Conservation (phyloP, 2,888 invertebrate species). For the Polymixis lichenea region DNA sequence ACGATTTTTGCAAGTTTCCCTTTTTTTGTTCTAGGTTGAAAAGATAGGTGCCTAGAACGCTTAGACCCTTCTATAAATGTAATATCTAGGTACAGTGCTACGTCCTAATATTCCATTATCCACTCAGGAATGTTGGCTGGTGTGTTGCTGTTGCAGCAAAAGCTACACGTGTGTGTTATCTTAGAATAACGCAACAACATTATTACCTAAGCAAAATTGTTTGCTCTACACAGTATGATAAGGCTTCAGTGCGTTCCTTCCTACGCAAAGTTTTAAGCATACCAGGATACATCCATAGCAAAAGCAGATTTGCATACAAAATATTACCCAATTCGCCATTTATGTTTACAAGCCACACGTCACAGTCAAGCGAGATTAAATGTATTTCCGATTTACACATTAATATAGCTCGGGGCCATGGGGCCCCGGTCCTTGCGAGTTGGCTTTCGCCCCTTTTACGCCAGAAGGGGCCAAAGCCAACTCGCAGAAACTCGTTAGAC, state of each 20-base stretch:
- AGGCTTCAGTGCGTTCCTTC: background rate
- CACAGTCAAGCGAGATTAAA: background rate
- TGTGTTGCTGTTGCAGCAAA: background rate
- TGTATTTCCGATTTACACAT: too few species aligned
- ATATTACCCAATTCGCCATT: too few species aligned
- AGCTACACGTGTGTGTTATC: slow-evolving; percentile 22
- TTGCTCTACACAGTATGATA: background rate
- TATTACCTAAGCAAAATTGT: background rate
- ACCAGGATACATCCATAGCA: background rate
- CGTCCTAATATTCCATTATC: background rate
- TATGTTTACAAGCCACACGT: background rate
- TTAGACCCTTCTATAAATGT: background rate
- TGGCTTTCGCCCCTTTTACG: too few species aligned
- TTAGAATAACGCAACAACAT: slow-evolving; percentile 3
- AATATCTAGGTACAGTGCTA: background rate
- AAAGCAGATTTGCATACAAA: too few species aligned
- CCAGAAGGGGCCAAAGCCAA: too few species aligned
- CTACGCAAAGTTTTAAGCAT: background rate
- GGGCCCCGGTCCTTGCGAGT: too few species aligned
- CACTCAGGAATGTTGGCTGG: background rate
- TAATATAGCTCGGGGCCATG: too few species aligned
- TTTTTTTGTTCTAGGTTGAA: background rate
- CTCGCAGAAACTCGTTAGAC: too few species aligned
- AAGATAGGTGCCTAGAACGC: background rate
- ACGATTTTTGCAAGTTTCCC: background rate